Conservation (phyloP, 30 jellyfish, hydroid and myxozoan species). For the Hydra vulgaris region DNA sequence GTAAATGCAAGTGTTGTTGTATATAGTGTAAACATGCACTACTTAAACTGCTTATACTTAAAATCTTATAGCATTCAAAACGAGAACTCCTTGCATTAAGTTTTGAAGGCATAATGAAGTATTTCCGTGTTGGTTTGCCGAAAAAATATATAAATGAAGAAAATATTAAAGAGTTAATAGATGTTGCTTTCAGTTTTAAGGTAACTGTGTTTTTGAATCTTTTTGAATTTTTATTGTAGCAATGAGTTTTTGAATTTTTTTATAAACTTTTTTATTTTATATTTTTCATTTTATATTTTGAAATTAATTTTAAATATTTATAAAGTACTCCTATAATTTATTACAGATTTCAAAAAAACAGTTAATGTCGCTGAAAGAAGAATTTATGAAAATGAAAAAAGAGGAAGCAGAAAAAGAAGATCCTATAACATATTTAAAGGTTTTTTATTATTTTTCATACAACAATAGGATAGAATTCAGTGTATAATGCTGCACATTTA, state of each 20-base stretch:
- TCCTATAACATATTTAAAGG: constrained; percentile 59
- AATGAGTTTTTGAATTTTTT: not conserved
- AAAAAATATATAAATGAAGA: constrained; percentile 52
- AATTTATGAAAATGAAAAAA: constrained; percentile 50
- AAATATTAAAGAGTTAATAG: constrained; percentile 34
- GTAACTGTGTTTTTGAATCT: constrained; percentile 19
- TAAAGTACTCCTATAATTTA: not conserved
- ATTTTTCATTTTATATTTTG: no score
- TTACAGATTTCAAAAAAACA: constrained; percentile 45
- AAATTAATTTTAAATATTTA: no score
- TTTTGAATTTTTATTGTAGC: no score
- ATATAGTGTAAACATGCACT: no score
- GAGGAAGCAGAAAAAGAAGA: constrained; percentile 71
- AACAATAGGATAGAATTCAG: no score
- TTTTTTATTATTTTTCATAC: no score
- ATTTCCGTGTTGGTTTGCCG: constrained; percentile 74
- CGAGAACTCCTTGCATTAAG: constrained; percentile 43
- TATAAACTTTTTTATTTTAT: no score
- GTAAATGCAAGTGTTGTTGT: no score
- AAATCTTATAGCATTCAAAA: constrained; percentile 35
- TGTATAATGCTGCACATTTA: no score
- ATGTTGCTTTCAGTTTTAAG: constrained; percentile 48
- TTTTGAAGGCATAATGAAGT: constrained; percentile 72
- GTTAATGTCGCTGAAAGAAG: constrained; percentile 39
- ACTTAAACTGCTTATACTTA: no score